Percentiles rank a stretch among this genome's conserved stretches.
Evolutionary conservation across 2,113 vertebrate species (phyloP).

Genomic region (Ibidorhyncha struthersii): DNA sequence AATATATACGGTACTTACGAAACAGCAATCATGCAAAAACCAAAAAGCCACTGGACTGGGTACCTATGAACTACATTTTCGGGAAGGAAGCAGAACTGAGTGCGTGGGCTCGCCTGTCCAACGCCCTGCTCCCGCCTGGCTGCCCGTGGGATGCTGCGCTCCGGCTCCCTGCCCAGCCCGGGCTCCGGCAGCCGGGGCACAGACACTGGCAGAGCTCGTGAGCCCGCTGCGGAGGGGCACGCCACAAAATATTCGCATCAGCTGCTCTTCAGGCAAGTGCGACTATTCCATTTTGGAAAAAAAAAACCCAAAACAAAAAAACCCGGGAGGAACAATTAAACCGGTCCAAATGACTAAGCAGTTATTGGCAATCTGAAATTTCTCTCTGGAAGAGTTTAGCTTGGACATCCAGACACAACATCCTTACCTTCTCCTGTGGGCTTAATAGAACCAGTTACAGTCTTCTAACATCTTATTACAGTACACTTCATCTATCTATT

Average conservation of each 20-base stretch:
- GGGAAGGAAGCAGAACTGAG: neutral
- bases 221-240: neutral
- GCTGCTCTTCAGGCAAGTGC: neutral
- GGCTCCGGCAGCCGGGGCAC: neutral
- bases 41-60: neutral
- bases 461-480: neutral
- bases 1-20: neutral
- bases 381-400: neutral
- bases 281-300: neutral
- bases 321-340: neutral
- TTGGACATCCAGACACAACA: neutral
- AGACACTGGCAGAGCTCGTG: neutral
- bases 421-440: constrained; percentile 10
- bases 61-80: neutral
- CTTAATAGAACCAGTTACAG: neutral
- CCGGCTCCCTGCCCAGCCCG: neutral
- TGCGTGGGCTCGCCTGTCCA: neutral
- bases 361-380: neutral
- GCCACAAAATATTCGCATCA: neutral
- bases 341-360: constrained; percentile 7
- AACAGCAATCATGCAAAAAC: neutral
- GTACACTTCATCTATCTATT: neutral
- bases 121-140: neutral
- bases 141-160: neutral
- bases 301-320: neutral